Base-by-base conservation (phyloP, 2,888 invertebrate species). In the Brachyopa scutellaris region DNA sequence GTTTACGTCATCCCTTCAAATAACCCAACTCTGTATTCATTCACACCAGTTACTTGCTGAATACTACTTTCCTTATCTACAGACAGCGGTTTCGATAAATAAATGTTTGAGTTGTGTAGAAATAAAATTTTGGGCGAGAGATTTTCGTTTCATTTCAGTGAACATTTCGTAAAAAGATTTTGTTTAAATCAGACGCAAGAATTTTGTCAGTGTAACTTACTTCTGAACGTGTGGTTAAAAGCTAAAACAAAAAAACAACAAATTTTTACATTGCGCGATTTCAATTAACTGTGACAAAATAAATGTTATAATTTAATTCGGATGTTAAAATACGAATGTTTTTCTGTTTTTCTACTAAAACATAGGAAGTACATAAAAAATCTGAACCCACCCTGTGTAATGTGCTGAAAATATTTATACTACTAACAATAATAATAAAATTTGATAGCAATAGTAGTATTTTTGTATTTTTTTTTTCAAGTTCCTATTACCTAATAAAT, bases 81-180 rank as follows among this genome's bases (percentile, higher is more conserved):
- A 85, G 85, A 82, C 90, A 88, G 90, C 88, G 90, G 90, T 90
- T 90, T 87, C 87, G 86, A 89, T 90, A 90, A 90, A 90, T 89
- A 90, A 90, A 90, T 90, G 89, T 90, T 90, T 90, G 88, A 90
- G 89, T 90, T 90, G 89, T 89, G 88, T 89, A 89, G 89, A 89
- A 90, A 88, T 88, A 89, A 87, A 85, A 88, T 88, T 89, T 88
- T 87, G 89, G 89, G 89, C 88, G 88, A 89, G 87, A 89, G 89
- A 89, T 89, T 90, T 89, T 89, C 88, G 87, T 88, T 89, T 89
- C 88, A 86, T 88, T 87, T 87, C 87, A 87, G 87, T 88, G 85
- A 88, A 88, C 90, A 90, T 90, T 90, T 89, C 87, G 87, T 87
- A 87, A 87, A 89, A 87, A 88, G 88, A 89, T 89, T 89, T 88